Evolutionary conservation across 2,113 vertebrate species (phyloP).

Genomic region (Meriones unguiculatus): DNA sequence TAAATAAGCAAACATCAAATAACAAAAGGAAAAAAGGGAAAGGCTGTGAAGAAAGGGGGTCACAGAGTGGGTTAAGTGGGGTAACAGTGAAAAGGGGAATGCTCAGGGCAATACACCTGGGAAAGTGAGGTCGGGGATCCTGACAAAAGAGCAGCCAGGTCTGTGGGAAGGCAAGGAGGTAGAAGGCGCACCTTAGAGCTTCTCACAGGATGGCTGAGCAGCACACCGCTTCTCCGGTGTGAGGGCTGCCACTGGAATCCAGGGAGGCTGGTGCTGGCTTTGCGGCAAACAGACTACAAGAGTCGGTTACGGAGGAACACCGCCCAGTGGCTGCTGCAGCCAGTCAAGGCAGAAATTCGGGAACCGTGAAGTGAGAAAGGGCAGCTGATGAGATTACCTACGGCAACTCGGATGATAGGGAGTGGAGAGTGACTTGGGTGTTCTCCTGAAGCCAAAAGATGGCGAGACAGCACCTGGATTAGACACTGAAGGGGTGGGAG

Average conservation of each 20-base stretch:
- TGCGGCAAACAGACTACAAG: not conserved
- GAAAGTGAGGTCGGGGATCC: not conserved
- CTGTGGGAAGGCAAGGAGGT: not conserved
- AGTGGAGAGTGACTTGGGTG: not conserved
- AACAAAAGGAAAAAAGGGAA: not conserved
- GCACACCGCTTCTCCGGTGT: not conserved
- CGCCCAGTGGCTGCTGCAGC: not conserved
- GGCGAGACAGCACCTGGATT: no score
- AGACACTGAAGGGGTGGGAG: not conserved
- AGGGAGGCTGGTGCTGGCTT: not conserved
- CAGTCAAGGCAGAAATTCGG: not conserved
- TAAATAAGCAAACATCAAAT: not conserved
- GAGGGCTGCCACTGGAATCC: not conserved
- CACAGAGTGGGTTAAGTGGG: accelerated
- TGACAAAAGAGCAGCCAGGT: not conserved
- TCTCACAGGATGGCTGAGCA: not conserved
- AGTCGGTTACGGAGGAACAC: not conserved
- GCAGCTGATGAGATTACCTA: not conserved
- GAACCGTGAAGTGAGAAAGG: not conserved
- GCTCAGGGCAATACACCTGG: not conserved
- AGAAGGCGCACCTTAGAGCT: not conserved
- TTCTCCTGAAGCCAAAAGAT: not conserved
- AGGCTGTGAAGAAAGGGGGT: not conserved
- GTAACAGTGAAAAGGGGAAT: not conserved
- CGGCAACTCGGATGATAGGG: not conserved